Base-by-base conservation (phyloP, 2,888 invertebrate species). In the Dicyrtoma fusca region DNA sequence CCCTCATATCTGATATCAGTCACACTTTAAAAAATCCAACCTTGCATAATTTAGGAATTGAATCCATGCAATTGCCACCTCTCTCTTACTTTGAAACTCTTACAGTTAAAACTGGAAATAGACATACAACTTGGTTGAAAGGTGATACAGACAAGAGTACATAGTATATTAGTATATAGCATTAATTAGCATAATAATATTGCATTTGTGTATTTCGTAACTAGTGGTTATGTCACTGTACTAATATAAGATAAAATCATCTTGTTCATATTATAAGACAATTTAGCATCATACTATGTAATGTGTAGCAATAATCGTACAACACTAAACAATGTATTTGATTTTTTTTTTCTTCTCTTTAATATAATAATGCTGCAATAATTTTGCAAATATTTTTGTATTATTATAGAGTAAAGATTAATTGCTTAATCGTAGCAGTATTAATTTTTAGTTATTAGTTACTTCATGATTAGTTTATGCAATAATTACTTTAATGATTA, bases 401-500 rank as follows among this genome's bases (percentile, higher is more conserved):
- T 3, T 8, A 34, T 34, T n/a, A 5, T 64, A 21, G 21, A 45
- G 21, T 47, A 19, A 2, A 1, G 53, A 53, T 21, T 23, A 47
- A 47, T 19, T 64, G n/a, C 23, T 64, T 6, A 23, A 53, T 19
- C 17, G 10, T 11, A 19, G 17, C 4, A 53, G 53, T 19, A 53
- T 19, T 53, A 53, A 11, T 19, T 21, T 51, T 53, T 17, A n/a
- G 13, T 53, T 53, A 21, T 53, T 19, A 53, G 34, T 34, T 34
- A 34, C 34, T 34, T 34, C 34, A 34, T 34, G 34, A 34, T 34
- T 34, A 34, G 34, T 34, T 34, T 34, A 34, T 34, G 34, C 34
- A 34, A 34, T 34, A 34, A 34, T 34, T 53, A 53, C 17, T 53
- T 34, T 34, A 61, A 61, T 61, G 61, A 42, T 61, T 61, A 61